Conservation (phyloP, 2,888 invertebrate species). For the Galerucella pusilla region DNA sequence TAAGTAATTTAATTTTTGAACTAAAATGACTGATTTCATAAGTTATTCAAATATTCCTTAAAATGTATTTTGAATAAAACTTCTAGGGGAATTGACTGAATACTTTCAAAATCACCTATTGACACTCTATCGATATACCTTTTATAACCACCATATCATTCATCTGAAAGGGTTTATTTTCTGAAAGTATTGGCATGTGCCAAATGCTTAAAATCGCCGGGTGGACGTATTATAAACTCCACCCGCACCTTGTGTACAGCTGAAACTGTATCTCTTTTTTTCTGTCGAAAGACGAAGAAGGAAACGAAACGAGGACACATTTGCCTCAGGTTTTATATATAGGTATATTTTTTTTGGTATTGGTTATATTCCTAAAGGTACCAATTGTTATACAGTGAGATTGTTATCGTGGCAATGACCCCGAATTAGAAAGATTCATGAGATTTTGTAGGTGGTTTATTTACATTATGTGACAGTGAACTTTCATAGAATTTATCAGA, state of each 20-base stretch:
- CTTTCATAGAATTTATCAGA: too few relatives aligned
- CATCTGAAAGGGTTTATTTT: conserved; percentile 20
- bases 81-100: conserved; percentile 11
- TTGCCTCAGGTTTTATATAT: not conserved
- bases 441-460: conserved; percentile 2
- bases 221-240: conserved; percentile 1
- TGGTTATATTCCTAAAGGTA: not conserved
- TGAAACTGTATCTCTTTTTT: conserved; percentile 22
- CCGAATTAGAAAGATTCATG: not conserved
- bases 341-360: not conserved
- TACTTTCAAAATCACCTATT: conserved; percentile 4
- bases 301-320: conserved; percentile 4
- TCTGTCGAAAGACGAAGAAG: conserved; percentile 2
- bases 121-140: conserved; percentile 15
- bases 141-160: conserved; percentile 5
- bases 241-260: conserved; percentile 21
- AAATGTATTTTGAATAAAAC: too few relatives aligned
- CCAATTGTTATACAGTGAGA: not conserved
- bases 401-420: not conserved
- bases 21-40: too few relatives aligned
- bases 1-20: too few relatives aligned
- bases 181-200: conserved; percentile 27
- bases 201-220: conserved; percentile 16
- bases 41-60: too few relatives aligned
- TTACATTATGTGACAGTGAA: not conserved